These are phyloP conservation scores for Leptinotarsa defecta DNA, from an alignment of 1,140 invertebrate species.

Conservation along the genomic window DNA sequence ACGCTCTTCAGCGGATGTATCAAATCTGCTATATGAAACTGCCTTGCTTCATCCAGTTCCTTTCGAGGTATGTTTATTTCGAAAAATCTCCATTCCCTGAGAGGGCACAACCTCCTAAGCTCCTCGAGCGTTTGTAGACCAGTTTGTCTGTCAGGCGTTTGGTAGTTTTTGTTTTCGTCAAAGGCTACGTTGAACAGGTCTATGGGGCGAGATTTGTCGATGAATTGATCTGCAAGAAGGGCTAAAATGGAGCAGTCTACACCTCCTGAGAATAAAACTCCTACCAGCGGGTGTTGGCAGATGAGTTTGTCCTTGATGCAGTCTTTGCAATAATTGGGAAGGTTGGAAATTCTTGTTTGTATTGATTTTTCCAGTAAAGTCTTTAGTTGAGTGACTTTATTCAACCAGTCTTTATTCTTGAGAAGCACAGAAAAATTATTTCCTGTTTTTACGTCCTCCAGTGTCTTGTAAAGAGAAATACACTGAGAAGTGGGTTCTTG, in stretches of 20 bases:
- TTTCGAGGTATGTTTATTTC: constrained; percentile 75
- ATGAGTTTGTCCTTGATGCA: constrained; percentile 60
- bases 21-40: constrained; percentile 70
- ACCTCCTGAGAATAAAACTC: constrained; percentile 93
- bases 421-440: constrained; percentile 57
- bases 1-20: constrained; percentile 84
- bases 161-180: constrained; percentile 62
- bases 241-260: constrained; percentile 92
- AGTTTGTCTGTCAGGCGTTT: constrained; percentile 83
- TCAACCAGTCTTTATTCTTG: constrained; percentile 51
- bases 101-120: constrained; percentile 70
- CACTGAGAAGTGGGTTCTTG: constrained; percentile 26
- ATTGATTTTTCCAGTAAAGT: constrained; percentile 67
- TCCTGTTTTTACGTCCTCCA: constrained; percentile 52
- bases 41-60: constrained; percentile 66
- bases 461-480: constrained; percentile 46
- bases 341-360: constrained; percentile 64
- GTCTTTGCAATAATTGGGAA: constrained; percentile 69
- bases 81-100: constrained; percentile 65
- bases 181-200: constrained; percentile 99
- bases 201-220: constrained; percentile 73
- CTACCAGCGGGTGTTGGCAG: constrained; percentile 77
- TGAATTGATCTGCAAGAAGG: constrained; percentile 74
- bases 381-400: constrained; percentile 60
- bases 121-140: constrained; percentile 75